Evolutionary conservation across 2,888 invertebrate genomes (phyloP), one percentile per base, ranked within the genome.

Genomic region (Pyrrhia umbra): DNA sequence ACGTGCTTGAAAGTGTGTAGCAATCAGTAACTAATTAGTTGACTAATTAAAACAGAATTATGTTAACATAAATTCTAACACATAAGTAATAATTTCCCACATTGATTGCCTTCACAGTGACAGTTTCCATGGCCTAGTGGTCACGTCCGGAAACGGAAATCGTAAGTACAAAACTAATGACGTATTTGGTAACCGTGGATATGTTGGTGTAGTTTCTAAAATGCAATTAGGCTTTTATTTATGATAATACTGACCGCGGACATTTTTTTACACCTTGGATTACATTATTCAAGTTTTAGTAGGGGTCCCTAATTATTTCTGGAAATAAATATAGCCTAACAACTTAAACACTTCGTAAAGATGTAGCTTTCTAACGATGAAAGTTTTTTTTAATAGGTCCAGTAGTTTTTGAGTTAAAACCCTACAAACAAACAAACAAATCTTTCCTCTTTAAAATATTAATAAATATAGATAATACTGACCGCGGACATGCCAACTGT

Each of bases 121-220:
- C 57, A 68, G 58, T 66, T 68, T 64, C 66, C 58, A 62, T 63
- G 58, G 47, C 27, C 46, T 70, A 74, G 62, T 64, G 59, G 39
- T 46, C n/a, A 37, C 6, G 21, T 57, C 34, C 68, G 78, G 71
- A 71, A 77, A 62, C 68, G 73, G 72, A 73, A 65, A 55, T 52
- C 10, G n/a, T 65, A 60, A 57, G 46, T 56, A 68, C 21, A 37
- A 43, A 69, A 20, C 57, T 62, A 71, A 47, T 74, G 50, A 59
- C 39, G 49, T 25, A 68, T 74, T 74, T 61, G 40, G 62, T 67
- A 66, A 68, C 54, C 39, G 13, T 20, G 37, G 20, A 37, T n/a
- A 55, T 34, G 51, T 37, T 49, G 10, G 37, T 4, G 30, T 20
- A n/a, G 42, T 43, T 74, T 20, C 75, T 61, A 39, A 46, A 55